Conservation (phyloP, 2,113 vertebrate species). For the Lophius piscatorius region DNA sequence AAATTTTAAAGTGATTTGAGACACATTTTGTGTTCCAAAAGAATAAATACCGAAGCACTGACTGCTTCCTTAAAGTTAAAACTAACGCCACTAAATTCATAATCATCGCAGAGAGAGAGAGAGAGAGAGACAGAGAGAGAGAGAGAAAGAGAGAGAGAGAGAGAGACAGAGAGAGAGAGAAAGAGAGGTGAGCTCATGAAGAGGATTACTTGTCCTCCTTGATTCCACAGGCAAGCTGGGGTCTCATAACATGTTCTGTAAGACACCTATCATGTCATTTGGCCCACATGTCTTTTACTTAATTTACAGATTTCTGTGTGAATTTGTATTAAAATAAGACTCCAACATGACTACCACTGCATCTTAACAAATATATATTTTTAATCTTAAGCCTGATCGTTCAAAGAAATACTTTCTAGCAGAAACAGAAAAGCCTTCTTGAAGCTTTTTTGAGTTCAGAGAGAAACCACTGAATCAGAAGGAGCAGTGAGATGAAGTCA, state of each 20-base stretch:
- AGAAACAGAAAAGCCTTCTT: slow-evolving; percentile 3
- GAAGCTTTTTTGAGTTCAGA: not conserved
- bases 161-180: no score
- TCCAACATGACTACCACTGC: not conserved
- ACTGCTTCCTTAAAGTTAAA: no score
- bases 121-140: no score
- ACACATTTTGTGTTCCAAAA: no score
- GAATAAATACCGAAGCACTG: no score
- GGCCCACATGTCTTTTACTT: not conserved
- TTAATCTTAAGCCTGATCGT: not conserved
- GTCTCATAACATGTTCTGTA: not conserved
- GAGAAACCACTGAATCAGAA: not conserved
- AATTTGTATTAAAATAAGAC: not conserved
- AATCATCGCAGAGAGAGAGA: no score
- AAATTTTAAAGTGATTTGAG: no score
- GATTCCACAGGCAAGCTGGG: not conserved
- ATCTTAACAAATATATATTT: not conserved
- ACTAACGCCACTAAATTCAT: no score
- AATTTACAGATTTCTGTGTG: not conserved
- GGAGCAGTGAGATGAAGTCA: not conserved
- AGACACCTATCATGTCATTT: not conserved
- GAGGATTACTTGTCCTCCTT: not conserved
- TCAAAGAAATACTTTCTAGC: not conserved
- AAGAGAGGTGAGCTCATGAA: not conserved
- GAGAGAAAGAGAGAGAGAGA: no score